Base-by-base conservation (phyloP, 2,888 invertebrate genomes). In the Frankliniella intonsa region DNA sequence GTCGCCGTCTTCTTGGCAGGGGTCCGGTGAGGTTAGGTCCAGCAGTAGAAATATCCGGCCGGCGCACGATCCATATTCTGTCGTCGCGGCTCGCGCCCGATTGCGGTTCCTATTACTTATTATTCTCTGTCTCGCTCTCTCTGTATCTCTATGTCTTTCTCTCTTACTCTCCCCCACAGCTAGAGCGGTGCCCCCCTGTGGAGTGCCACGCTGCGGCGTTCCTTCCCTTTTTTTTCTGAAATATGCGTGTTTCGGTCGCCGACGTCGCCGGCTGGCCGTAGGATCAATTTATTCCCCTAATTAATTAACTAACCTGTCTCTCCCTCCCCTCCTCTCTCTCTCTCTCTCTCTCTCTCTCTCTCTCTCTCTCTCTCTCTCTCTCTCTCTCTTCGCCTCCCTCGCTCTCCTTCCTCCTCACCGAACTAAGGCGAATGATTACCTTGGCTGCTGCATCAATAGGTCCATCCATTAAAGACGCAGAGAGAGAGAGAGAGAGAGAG, bases 231-330 rank as follows among this genome's bases (percentile, higher is more conserved):
- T 38, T 38, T 38, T n/a, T 10, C 25, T 76, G 69, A 76, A 76
- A 76, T 76, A 76, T 76, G 69, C 69, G 69, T 25, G 25, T 76
- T 76, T 76, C 69, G 22, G 62, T 62, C 62, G 22, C 25, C 69
- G 69, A 22, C 69, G 69, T 76, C 69, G 55, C 55, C 38, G 38
- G 55, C 55, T 1, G 69, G 11, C 22, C 17, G 14, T 8, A 55
- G 62, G 62, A 62, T 76, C 69, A 76, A 76, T 76, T 76, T 76
- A 76, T 76, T 76, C 69, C 25, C 25, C 69, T 76, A 76, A 76
- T 76, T 76, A 76, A 76, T 76, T 76, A 76, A 76, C 69, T 62
- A 17, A 7, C 62, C 38, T 38, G 38, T 38, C 38, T 38, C 38
- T 38, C 11, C 55, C 55, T 55, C 55, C 19, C 55, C 14, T 1